phyloP scores from a whole-genome alignment of 2,797 vertebrate species.

The Crax fasciolata region DNA sequence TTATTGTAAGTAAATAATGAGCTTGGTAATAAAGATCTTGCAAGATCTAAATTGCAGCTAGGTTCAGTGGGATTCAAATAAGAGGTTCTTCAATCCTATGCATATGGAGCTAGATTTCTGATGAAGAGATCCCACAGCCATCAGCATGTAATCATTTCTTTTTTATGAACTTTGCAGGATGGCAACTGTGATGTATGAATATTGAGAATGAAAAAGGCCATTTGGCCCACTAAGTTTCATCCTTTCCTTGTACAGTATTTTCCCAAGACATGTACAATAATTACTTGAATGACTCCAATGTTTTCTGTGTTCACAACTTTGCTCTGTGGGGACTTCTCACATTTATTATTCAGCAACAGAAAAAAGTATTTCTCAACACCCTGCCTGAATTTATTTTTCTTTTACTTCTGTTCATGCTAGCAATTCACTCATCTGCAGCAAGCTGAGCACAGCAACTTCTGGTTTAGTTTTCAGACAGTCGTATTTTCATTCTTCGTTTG shows the following conservation, averaged over 20 bases:
- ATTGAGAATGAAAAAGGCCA: neutral
- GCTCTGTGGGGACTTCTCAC: neutral
- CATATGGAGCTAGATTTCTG: neutral
- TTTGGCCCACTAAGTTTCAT: neutral
- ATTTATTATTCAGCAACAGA: slow-evolving; percentile 55
- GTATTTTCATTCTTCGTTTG: neutral
- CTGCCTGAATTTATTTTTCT: slow-evolving; percentile 31
- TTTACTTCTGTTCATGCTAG: neutral
- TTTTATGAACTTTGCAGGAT: neutral
- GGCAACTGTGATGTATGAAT: slow-evolving; percentile 18
- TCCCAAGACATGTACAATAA: slow-evolving; percentile 13
- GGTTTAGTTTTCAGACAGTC: neutral
- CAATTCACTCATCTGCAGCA: neutral
- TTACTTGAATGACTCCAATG: slow-evolving; percentile 20
- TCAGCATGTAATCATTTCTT: neutral
- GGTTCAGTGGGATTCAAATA: neutral
- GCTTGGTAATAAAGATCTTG: neutral
- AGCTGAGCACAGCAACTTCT: neutral
- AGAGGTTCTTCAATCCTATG: neutral
- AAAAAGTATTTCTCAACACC: neutral
- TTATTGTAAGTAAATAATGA: neutral
- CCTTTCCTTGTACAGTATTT: slow-evolving; percentile 41
- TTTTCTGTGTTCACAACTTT: slow-evolving; percentile 21
- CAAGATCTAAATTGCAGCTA: neutral
- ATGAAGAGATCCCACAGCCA: neutral